These are phyloP conservation scores for Dicrostonyx torquatus DNA, from an alignment of 2,797 vertebrate species.

Conservation along the genomic window DNA sequence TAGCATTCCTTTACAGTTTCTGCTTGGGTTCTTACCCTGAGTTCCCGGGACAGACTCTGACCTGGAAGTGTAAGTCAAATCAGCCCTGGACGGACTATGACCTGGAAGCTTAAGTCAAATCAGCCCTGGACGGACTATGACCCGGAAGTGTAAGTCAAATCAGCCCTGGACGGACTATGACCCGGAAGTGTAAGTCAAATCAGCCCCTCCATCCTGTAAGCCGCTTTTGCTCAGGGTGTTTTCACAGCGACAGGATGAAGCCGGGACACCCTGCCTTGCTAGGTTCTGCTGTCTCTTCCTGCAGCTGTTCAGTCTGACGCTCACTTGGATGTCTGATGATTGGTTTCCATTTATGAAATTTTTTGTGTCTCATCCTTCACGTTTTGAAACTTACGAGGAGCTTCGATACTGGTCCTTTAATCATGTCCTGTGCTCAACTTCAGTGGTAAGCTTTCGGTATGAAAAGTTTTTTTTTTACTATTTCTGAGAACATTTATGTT, in stretches of 20 bases:
- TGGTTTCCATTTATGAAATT: not conserved
- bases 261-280: not conserved
- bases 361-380: not conserved
- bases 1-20: not conserved
- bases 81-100: not conserved
- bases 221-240: not conserved
- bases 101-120: not conserved
- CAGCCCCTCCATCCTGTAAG: not conserved
- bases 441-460: not conserved
- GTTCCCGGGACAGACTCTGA: not conserved
- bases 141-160: not conserved
- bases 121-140: not conserved
- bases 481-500: not conserved
- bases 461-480: not conserved
- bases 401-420: not conserved
- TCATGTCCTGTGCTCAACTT: not conserved
- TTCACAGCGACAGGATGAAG: not conserved
- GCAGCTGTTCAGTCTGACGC: not conserved
- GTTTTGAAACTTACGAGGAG: not conserved
- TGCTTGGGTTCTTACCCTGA: not conserved
- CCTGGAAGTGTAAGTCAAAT: not conserved
- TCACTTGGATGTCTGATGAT: not conserved
- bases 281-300: constrained; percentile 22
- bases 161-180: not conserved
- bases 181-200: not conserved